Base-by-base conservation (phyloP, 2,888 invertebrate genomes). In the Diaprepes abbreviatus region DNA sequence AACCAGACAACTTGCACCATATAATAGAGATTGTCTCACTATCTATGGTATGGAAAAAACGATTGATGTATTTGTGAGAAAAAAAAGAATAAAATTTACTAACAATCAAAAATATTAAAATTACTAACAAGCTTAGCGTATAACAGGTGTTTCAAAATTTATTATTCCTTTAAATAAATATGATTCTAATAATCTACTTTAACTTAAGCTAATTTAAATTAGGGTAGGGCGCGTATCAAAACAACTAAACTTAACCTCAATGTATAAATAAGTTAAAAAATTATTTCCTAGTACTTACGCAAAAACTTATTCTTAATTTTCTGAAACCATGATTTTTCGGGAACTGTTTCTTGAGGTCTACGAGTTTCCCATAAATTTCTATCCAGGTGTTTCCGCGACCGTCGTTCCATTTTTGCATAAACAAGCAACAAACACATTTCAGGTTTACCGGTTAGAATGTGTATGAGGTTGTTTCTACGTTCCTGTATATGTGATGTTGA, bases 281-380 rank as follows among this genome's bases (percentile, higher is more conserved):
- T 19, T 31, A n/a, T 14, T 36, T 31, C 16, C 45, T n/a, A 36
- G 24, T 59, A 78, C 78, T 77, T 72, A 77, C 78, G 77, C 50
- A 75, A 66, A 70, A 75, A 66, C 65, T 76, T 76, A 12, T 74
- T 68, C 68, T 75, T 77, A 16, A 77, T 62, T 73, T 74, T 75
- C 48, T 66, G 71, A 9, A 74, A n/a, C 48, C 60, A 45, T 3
- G 54, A 14, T 28, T 60, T 40, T 36, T 66, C 52, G 1, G 28
- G 28, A 14, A 28, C 28, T 28, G 43, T 40, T 4, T 48, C 38
- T 3, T 7, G n/a, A 5, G 33, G 38, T 40, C 17, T 33, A 9
- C 14, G 52, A 16, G 45, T 4, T 16, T 50, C 48, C 14, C 31
- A 28, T 16, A 28, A 28, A 14, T 28, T 12, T 12, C 16, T 5